Percentiles rank a stretch among this genome's conserved stretches.
phyloP scores from a whole-genome alignment of 2,888 invertebrate species.

The Aleiodes testaceus region DNA sequence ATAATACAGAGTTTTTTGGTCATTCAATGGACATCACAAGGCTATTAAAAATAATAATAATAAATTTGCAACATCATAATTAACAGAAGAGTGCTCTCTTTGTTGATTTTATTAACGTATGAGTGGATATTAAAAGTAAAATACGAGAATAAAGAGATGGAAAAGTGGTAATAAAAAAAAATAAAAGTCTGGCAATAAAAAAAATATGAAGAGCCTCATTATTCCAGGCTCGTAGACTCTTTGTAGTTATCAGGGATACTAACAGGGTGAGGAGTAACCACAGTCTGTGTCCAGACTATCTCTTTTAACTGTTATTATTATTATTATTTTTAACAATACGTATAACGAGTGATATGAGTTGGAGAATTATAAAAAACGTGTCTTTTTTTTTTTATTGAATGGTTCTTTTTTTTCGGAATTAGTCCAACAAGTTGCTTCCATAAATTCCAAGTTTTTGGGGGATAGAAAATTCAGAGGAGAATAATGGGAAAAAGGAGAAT shows the following conservation, averaged over 20 bases:
- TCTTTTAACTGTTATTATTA: no score
- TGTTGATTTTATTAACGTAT: constrained; percentile 23
- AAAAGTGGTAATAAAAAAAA: neutral
- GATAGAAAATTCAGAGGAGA: no score
- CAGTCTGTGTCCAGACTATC: constrained; percentile 1
- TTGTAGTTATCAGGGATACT: constrained; percentile 20
- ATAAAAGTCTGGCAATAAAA: neutral
- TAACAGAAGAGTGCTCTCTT: constrained; percentile 14
- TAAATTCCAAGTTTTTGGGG: no score
- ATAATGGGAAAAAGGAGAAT: no score
- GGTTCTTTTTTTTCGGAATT: no score
- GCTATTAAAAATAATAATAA: neutral
- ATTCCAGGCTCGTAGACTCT: constrained; percentile 23
- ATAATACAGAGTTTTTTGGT: neutral
- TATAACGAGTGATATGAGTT: no score
- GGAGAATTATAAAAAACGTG: no score
- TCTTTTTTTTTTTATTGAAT: no score
- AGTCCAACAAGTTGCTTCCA: no score
- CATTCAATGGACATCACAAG: neutral
- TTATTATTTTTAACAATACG: no score
- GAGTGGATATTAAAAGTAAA: constrained; percentile 22
- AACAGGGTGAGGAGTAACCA: neutral
- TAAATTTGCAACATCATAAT: constrained; percentile 3
- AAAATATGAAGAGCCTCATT: constrained; percentile 8
- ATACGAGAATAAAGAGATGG: constrained; percentile 11